A percentile compares a stretch with the other conserved stretches of the same genome.
phyloP scores from a whole-genome alignment of 2,113 vertebrate genomes.

The Melanerpes aurifrons region DNA sequence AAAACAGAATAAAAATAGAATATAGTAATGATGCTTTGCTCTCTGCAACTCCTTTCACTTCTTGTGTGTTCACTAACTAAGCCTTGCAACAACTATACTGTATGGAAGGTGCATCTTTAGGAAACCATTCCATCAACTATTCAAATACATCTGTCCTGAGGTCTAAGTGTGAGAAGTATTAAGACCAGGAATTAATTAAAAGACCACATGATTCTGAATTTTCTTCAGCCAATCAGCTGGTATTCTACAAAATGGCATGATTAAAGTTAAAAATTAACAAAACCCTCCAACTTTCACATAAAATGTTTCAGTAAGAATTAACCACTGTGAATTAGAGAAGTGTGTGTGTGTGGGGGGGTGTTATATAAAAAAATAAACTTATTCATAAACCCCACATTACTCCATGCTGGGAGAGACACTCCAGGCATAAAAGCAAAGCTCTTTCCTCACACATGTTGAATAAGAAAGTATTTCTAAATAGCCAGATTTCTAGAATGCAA shows the following conservation, averaged over 20 bases:
- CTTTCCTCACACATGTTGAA: not conserved
- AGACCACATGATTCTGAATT: not conserved
- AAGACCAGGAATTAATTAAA: not conserved
- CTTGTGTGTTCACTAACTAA: not conserved
- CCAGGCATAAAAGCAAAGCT: not conserved
- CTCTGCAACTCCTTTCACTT: not conserved
- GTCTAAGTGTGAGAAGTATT: not conserved
- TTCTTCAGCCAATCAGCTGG: not conserved
- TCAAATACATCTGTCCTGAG: not conserved
- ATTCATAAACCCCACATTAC: not conserved
- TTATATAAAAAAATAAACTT: not conserved
- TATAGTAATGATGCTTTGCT: not conserved
- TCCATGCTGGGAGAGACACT: not conserved
- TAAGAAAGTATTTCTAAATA: not conserved
- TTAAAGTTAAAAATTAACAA: not conserved
- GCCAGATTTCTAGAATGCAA: not conserved
- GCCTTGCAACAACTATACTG: not conserved
- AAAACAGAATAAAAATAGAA: not conserved
- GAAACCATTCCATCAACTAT: not conserved
- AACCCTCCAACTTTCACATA: not conserved
- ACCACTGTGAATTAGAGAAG: not conserved
- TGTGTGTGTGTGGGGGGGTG: rapidly evolving
- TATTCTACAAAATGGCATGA: not conserved
- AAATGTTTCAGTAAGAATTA: not conserved
- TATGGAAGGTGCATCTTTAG: not conserved